Conservation (phyloP, 2,797 vertebrate species). For the Sebastes iracundus region DNA sequence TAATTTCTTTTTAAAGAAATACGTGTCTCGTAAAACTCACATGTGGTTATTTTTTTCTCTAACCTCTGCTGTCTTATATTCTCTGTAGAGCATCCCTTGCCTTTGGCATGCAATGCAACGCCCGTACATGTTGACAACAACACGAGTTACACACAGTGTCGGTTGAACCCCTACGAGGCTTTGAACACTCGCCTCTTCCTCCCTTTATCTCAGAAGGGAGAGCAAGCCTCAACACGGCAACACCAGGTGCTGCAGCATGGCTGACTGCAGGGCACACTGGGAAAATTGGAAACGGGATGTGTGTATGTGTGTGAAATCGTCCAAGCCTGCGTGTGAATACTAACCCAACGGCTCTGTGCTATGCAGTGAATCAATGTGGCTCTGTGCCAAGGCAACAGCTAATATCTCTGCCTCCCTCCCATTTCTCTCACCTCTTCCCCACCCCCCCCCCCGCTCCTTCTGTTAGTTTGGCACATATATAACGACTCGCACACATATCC, state of each 20-base stretch:
- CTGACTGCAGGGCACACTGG: conserved; percentile 55
- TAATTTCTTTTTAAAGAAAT: conserved; percentile 12
- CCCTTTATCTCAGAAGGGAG: conserved; percentile 26
- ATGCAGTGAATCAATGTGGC: conserved; percentile 68
- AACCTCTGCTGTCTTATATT: conserved; percentile 26
- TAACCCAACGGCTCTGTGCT: conserved; percentile 46
- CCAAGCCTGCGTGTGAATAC: conserved; percentile 49
- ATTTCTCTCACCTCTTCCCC: conserved; percentile 66
- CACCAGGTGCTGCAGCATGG: conserved; percentile 63
- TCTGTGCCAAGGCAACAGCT: conserved; percentile 54
- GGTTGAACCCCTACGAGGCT: conserved; percentile 21
- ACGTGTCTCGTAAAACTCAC: background rate
- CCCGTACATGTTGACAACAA: conserved; percentile 10
- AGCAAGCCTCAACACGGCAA: conserved; percentile 44
- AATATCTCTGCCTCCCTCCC: conserved; percentile 28
- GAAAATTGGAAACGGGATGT: conserved; percentile 38
- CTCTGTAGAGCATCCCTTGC: conserved; percentile 1
- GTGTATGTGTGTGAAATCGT: conserved; percentile 46
- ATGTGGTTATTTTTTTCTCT: conserved; percentile 1
- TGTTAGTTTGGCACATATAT: conserved; percentile 3
- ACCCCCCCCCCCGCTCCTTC: background rate
- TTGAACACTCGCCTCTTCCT: conserved; percentile 24
- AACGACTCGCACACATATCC: background rate
- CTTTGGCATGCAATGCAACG: conserved; percentile 13
- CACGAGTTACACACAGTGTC: background rate